These are phyloP conservation scores for Pampus argenteus DNA, from an alignment of 2,797 vertebrate genomes.

Conservation along the genomic window DNA sequence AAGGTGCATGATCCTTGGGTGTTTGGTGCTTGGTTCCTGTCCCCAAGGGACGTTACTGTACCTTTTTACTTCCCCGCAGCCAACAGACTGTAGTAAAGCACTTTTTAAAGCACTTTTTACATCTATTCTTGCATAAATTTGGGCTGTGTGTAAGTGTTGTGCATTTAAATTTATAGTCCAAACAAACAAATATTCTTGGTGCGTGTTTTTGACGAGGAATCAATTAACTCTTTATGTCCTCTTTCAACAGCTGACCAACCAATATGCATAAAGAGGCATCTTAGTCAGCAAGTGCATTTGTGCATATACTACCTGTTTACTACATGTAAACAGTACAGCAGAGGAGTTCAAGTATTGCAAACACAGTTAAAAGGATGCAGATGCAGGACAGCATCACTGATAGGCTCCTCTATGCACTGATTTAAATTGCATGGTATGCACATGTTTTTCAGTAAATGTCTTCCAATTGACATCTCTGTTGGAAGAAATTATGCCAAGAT, in stretches of 20 bases:
- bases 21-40: not conserved
- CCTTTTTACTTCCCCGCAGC: not conserved
- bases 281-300: constrained; percentile 16
- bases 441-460: not conserved
- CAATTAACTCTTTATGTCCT: not conserved
- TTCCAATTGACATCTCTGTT: not conserved
- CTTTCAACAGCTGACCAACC: constrained; percentile 3
- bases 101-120: not conserved
- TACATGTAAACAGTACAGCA: constrained; percentile 27
- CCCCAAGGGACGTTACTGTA: not conserved
- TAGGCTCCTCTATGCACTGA: not conserved
- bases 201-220: not conserved
- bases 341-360: constrained; percentile 17
- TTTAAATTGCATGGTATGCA: constrained; percentile 3
- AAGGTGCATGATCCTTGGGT: not conserved
- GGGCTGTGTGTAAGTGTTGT: not conserved
- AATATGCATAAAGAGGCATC: constrained; percentile 1
- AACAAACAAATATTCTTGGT: not conserved
- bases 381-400: constrained; percentile 10
- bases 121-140: not conserved
- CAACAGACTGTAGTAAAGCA: not conserved
- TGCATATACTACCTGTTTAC: not conserved
- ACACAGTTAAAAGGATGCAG: not conserved
- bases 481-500: not conserved
- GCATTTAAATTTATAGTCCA: not conserved